phyloP scores from a whole-genome alignment of 2,113 vertebrate species.

The Hucho hucho region DNA sequence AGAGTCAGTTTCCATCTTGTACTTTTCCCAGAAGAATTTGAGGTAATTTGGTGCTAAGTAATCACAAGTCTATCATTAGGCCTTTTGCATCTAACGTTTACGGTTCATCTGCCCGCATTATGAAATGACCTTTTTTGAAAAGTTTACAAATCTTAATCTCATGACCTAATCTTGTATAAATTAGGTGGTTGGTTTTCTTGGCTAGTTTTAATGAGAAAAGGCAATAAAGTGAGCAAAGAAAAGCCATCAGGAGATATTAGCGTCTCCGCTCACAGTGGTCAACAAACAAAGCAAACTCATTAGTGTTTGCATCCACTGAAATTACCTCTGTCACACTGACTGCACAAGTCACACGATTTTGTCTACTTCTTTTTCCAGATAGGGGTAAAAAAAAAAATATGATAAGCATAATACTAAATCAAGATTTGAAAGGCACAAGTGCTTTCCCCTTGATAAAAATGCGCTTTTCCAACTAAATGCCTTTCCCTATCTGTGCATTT shows the following conservation, averaged over 20 bases:
- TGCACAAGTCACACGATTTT: constrained; percentile 20
- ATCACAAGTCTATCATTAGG: no score
- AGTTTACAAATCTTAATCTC: not conserved
- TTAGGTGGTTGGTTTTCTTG: constrained; percentile 2
- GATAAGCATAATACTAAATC: not conserved
- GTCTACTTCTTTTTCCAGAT: not conserved
- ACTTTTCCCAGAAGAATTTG: no score
- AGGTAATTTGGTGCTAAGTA: no score
- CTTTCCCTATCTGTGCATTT: not conserved
- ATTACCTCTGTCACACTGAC: constrained; percentile 20
- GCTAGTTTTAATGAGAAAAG: not conserved
- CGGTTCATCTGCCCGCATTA: constrained; percentile 1
- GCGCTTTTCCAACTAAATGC: not conserved
- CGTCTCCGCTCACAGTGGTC: not conserved
- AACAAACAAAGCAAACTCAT: constrained; percentile 23
- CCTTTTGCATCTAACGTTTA: no score
- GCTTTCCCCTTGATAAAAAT: constrained; percentile 1
- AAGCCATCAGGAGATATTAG: constrained; percentile 7
- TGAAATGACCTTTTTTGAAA: not conserved
- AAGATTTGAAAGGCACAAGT: not conserved
- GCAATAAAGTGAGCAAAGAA: not conserved
- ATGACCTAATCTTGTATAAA: not conserved
- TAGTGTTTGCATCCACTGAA: not conserved
- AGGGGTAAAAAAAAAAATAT: no score
- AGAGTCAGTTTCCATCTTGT: no score